Conservation (phyloP, 1,140 invertebrate genomes). For the Drosophila melanica region DNA sequence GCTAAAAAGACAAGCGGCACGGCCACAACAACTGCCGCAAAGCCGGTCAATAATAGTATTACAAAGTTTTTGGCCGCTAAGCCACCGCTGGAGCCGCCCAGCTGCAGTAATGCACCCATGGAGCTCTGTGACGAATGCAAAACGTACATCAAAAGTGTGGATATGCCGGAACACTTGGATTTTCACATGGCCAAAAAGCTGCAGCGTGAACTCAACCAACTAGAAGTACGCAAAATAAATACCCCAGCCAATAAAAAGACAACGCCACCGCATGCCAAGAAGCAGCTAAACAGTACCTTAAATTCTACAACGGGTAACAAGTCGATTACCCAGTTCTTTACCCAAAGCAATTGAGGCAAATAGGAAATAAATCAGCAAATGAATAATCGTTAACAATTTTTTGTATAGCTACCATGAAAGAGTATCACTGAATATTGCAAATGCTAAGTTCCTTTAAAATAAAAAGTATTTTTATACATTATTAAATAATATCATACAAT, state of each 20-base stretch:
- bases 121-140: slow-evolving; percentile 87
- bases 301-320: slow-evolving; percentile 41
- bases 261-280: slow-evolving; percentile 42
- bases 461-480: no score
- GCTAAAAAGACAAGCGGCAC: slow-evolving; percentile 37
- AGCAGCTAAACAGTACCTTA: slow-evolving; percentile 45
- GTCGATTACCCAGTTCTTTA: slow-evolving; percentile 74
- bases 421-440: no score
- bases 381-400: no score
- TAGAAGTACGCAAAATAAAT: slow-evolving; percentile 56
- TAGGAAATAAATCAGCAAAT: no score
- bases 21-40: not conserved
- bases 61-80: slow-evolving; percentile 61
- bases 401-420: no score
- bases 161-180: slow-evolving; percentile 88
- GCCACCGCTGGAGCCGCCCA: slow-evolving; percentile 25
- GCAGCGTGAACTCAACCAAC: slow-evolving; percentile 80
- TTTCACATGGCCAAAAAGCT: slow-evolving; percentile 89
- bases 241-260: slow-evolving; percentile 40
- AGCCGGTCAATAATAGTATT: slow-evolving; percentile 45
- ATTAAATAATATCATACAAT: no score
- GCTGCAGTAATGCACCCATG: slow-evolving; percentile 51
- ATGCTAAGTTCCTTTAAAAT: no score
- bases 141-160: slow-evolving; percentile 85
- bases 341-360: slow-evolving; percentile 51